phyloP scores from a whole-genome alignment of 2,113 vertebrate species.

The Alouatta palliata region DNA sequence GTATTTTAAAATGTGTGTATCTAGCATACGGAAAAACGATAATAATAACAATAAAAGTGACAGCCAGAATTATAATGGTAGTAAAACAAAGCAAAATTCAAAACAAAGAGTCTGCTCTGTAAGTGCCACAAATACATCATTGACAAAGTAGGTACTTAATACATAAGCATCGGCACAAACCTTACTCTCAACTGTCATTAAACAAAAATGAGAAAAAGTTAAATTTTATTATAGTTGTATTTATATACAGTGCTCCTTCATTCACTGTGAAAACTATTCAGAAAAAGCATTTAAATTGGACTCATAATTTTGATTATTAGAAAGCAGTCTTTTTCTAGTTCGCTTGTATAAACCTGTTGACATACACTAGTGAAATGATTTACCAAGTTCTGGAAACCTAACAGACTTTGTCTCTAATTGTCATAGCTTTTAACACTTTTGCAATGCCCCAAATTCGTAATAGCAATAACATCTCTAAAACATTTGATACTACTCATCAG shows the following conservation, averaged over 20 bases:
- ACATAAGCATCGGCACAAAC: background rate
- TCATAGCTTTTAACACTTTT: background rate
- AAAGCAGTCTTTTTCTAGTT: background rate
- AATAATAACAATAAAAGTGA: slow-evolving; percentile 13
- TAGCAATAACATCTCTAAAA: background rate
- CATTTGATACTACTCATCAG: background rate
- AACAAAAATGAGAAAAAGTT: slow-evolving; percentile 25
- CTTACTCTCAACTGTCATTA: slow-evolving; percentile 16
- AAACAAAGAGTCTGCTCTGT: background rate
- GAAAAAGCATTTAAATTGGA: background rate
- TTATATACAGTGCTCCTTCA: background rate
- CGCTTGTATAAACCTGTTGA: background rate
- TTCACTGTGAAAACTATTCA: background rate
- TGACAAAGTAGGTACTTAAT: slow-evolving; percentile 15
- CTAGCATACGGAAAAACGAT: background rate
- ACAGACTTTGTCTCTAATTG: background rate
- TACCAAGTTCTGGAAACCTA: background rate
- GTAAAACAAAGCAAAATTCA: slow-evolving; percentile 46
- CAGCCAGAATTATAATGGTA: background rate
- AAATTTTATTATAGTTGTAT: slow-evolving; percentile 53
- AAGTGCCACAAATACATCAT: background rate
- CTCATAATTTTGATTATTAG: background rate
- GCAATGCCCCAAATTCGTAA: background rate
- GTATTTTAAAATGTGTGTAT: background rate
- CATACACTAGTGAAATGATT: slow-evolving; percentile 21